These are phyloP conservation scores for Hypsibius dujardini DNA, from an alignment of 1,140 invertebrate genomes.

Conservation along the genomic window DNA sequence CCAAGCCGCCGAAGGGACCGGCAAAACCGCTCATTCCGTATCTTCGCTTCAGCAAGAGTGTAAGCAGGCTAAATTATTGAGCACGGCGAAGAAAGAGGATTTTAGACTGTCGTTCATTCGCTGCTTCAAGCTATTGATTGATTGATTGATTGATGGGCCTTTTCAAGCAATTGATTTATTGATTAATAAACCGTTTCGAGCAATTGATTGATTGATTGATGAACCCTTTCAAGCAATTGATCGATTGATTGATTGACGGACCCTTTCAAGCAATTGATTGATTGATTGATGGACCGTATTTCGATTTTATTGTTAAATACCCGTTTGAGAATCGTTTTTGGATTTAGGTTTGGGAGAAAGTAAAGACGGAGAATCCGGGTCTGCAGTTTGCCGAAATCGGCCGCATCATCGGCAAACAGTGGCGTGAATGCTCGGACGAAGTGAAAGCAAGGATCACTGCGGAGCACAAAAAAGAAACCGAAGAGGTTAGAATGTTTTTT, in stretches of 20 bases:
- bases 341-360: constrained; percentile 51
- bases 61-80: constrained; percentile 37
- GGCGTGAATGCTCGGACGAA: constrained; percentile 76
- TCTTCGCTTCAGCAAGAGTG: constrained; percentile 89
- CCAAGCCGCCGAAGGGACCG: constrained; percentile 85
- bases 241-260: too few relatives aligned
- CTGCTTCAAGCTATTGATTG: too few relatives aligned
- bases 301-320: not conserved
- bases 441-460: constrained; percentile 86
- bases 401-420: constrained; percentile 95
- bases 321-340: not conserved
- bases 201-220: too few relatives aligned
- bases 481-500: constrained; percentile 30
- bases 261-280: too few relatives aligned
- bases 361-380: constrained; percentile 84
- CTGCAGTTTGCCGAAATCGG: constrained; percentile 95
- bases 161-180: too few relatives aligned
- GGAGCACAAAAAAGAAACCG: constrained; percentile 94
- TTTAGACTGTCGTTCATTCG: too few relatives aligned
- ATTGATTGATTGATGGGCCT: too few relatives aligned
- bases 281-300: constrained; percentile 13
- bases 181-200: too few relatives aligned
- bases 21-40: constrained; percentile 97
- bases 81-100: too few relatives aligned
- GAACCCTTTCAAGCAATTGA: too few relatives aligned